These are phyloP conservation scores for Cebidichthys violaceus DNA, from an alignment of 2,113 vertebrate species.

Conservation along the genomic window DNA sequence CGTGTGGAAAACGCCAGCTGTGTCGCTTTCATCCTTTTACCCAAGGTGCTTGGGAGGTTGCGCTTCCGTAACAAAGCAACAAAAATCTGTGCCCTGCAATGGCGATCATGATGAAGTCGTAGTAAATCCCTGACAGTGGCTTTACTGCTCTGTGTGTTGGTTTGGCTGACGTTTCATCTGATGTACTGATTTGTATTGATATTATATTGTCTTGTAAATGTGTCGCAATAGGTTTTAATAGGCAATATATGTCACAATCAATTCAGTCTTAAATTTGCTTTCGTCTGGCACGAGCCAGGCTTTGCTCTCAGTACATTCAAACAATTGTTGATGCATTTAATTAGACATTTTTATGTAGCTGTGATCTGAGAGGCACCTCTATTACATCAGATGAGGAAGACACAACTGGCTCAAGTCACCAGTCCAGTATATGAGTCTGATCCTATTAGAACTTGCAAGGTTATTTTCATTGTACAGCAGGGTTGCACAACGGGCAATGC, in stretches of 20 bases:
- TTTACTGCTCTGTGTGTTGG: background rate
- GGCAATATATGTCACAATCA: slow-evolving; percentile 15
- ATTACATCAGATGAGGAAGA: slow-evolving; percentile 1
- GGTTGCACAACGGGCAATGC: background rate
- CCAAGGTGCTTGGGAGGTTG: background rate
- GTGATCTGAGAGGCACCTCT: slow-evolving; percentile 6
- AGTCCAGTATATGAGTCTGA: slow-evolving; percentile 13
- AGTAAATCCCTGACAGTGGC: background rate
- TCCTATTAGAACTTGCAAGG: background rate
- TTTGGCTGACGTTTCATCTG: background rate
- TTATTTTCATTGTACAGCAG: background rate
- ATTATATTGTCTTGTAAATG: slow-evolving; percentile 32
- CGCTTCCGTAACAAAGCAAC: background rate
- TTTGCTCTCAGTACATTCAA: slow-evolving; percentile 10
- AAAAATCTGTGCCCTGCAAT: background rate
- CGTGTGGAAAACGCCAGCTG: background rate
- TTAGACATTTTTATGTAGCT: slow-evolving; percentile 10
- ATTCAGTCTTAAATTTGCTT: background rate
- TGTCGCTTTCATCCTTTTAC: background rate
- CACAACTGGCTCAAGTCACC: background rate
- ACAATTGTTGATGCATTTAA: slow-evolving; percentile 22
- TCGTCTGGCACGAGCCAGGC: background rate
- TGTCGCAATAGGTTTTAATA: slow-evolving; percentile 6
- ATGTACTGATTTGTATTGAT: background rate
- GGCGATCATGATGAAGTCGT: background rate